These are phyloP conservation scores for Philopedon plagiatum DNA, from an alignment of 2,888 invertebrate genomes.

Conservation along the genomic window DNA sequence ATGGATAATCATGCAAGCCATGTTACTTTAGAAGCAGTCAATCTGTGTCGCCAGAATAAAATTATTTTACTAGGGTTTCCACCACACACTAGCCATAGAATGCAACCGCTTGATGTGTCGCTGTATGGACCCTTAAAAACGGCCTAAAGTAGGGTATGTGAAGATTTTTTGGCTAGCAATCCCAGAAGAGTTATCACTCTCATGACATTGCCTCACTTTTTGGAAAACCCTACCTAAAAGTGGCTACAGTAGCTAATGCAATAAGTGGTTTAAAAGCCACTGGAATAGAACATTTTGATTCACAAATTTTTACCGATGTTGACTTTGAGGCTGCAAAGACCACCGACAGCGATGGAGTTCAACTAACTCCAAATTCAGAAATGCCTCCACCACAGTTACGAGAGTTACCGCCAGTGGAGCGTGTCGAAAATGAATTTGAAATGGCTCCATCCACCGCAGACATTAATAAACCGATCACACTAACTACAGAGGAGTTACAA, in stretches of 20 bases:
- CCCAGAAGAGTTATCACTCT: too few species aligned
- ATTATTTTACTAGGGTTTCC: constrained; percentile 43
- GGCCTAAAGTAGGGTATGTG: constrained; percentile 39
- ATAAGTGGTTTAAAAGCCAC: constrained; percentile 5
- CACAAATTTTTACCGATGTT: not conserved
- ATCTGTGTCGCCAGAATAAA: constrained; percentile 28
- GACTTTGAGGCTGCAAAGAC: constrained; percentile 6
- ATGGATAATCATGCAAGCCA: constrained; percentile 48
- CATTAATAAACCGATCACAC: too few species aligned
- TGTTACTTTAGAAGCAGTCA: constrained; percentile 38
- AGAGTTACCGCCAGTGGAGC: too few species aligned
- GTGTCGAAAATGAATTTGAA: not conserved
- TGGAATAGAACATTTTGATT: not conserved
- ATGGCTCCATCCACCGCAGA: too few species aligned
- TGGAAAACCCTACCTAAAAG: constrained; percentile 31
- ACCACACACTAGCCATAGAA: constrained; percentile 20
- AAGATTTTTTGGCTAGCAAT: constrained; percentile 29
- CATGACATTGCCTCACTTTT: constrained; percentile 36
- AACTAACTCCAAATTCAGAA: not conserved
- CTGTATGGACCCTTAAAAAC: constrained; percentile 41
- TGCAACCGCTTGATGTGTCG: constrained; percentile 37
- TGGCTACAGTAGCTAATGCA: constrained; percentile 7
- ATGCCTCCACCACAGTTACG: not conserved
- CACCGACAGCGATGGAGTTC: not conserved
- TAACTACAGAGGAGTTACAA: too few species aligned